These are phyloP conservation scores for Aramus guarauna DNA, from an alignment of 2,113 vertebrate species.

Conservation along the genomic window DNA sequence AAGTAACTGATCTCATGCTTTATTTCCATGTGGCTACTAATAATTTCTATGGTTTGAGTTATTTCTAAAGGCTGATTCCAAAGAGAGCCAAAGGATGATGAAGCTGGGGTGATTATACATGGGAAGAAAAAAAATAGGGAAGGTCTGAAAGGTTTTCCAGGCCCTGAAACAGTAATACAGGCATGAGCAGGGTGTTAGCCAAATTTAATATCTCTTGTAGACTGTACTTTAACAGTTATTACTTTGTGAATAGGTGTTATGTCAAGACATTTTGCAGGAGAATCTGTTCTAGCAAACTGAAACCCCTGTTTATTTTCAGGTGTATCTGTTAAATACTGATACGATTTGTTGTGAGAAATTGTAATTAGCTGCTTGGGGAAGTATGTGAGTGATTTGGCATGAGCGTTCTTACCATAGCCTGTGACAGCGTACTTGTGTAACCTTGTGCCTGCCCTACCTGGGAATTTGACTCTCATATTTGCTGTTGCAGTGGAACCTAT, in stretches of 20 bases:
- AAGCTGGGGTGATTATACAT: not conserved
- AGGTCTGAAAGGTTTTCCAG: not conserved
- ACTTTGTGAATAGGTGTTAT: not conserved
- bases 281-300: slow-evolving; percentile 12
- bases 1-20: not conserved
- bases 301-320: not conserved
- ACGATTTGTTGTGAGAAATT: slow-evolving; percentile 11
- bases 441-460: not conserved
- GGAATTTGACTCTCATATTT: not conserved
- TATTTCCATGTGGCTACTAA: not conserved
- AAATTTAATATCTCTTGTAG: not conserved
- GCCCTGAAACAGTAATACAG: not conserved
- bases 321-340: slow-evolving; percentile 2
- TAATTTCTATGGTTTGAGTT: not conserved
- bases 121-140: not conserved
- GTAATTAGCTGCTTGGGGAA: slow-evolving; percentile 9
- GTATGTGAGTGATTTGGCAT: not conserved
- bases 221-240: not conserved
- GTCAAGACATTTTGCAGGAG: not conserved
- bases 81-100: not conserved
- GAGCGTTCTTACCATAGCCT: not conserved
- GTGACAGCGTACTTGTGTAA: not conserved
- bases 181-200: not conserved
- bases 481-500: not conserved
- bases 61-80: not conserved